Percentiles rank a stretch among this genome's conserved stretches.
Conservation (phyloP, 1,140 invertebrate species). For the Drusus annulatus region DNA sequence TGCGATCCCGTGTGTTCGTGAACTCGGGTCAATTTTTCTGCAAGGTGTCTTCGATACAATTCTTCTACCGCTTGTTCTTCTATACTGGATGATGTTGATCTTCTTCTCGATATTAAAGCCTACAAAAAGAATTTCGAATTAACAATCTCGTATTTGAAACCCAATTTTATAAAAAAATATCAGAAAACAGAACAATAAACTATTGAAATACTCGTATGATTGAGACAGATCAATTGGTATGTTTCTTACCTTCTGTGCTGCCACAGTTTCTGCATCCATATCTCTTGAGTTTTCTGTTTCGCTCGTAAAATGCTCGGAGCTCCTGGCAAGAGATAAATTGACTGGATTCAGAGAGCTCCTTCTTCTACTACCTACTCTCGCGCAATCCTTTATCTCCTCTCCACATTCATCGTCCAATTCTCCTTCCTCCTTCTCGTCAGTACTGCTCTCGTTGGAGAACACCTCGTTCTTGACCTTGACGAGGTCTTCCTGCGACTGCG, state of each 20-base stretch:
- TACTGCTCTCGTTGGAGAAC: conserved; percentile 71
- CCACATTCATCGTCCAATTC: conserved; percentile 69
- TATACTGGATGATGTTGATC: conserved; percentile 70
- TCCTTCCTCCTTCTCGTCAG: conserved; percentile 67
- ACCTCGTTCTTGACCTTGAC: conserved; percentile 70
- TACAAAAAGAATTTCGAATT: conserved; percentile 52
- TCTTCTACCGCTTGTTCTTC: conserved; percentile 68
- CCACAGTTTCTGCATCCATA: conserved; percentile 55
- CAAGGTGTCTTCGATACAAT: conserved; percentile 67
- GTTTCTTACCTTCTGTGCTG: conserved; percentile 46
- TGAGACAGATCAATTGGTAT: not conserved
- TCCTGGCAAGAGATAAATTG: conserved; percentile 78
- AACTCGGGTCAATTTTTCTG: conserved; percentile 71
- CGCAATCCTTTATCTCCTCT: conserved; percentile 73
- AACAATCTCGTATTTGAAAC: too few species aligned
- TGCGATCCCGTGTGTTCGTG: conserved; percentile 67
- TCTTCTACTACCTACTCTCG: conserved; percentile 71
- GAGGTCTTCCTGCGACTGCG: conserved; percentile 62
- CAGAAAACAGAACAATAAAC: too few species aligned
- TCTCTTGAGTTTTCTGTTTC: conserved; percentile 62
- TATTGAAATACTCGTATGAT: too few species aligned
- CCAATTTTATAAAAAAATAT: too few species aligned
- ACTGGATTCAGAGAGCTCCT: conserved; percentile 78
- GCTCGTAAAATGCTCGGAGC: conserved; percentile 59
- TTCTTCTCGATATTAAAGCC: conserved; percentile 66